Conservation (phyloP, 2,113 vertebrate genomes). For the Micromys minutus region DNA sequence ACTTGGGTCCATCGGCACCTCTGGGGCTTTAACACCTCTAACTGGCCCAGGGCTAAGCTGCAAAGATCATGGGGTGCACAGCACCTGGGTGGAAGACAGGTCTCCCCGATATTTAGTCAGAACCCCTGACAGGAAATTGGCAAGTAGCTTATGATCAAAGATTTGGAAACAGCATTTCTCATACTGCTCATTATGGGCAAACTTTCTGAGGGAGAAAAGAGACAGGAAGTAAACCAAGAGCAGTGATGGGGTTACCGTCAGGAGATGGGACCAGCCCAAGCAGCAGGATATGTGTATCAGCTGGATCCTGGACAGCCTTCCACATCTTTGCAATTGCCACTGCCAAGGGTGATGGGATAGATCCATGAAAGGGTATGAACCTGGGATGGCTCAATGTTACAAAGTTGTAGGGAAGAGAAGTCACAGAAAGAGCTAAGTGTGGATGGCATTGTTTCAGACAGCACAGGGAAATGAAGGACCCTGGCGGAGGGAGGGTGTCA, state of each 20-base stretch:
- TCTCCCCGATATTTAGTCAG: background rate
- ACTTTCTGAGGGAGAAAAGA: slow-evolving; percentile 6
- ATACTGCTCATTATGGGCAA: background rate
- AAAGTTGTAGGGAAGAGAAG: background rate
- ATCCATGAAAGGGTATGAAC: background rate
- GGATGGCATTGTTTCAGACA: background rate
- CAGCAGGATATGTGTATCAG: background rate
- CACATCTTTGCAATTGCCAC: too few relatives aligned
- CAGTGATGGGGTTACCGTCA: background rate
- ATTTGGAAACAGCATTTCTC: background rate
- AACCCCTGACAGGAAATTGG: background rate
- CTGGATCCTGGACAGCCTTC: background rate
- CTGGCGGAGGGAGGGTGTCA: too few relatives aligned
- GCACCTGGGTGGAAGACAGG: background rate
- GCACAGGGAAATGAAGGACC: background rate
- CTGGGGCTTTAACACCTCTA: background rate
- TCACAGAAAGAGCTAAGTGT: background rate
- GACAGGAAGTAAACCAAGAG: background rate
- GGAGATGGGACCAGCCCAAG: background rate
- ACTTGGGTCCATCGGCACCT: background rate
- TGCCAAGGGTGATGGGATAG: background rate
- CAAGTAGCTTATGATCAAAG: background rate
- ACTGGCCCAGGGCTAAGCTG: background rate
- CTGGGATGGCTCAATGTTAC: background rate
- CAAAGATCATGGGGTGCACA: background rate